Evolutionary conservation across 2,888 invertebrate species (phyloP).

Genomic region (Adelphocoris suturalis): DNA sequence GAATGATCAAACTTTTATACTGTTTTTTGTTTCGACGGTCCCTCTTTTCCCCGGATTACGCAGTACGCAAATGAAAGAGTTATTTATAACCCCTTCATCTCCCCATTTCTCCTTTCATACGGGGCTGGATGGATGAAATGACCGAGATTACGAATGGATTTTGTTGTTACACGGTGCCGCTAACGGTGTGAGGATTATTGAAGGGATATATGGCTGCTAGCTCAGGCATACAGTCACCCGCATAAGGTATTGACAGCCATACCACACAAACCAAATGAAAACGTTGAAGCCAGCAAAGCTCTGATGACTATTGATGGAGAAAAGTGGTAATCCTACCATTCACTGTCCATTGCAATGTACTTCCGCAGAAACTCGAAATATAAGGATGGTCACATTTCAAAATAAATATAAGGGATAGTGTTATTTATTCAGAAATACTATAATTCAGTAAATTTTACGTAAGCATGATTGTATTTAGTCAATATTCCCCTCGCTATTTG

Average conservation of each 20-base stretch:
- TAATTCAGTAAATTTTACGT: too few relatives aligned
- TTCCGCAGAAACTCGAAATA: too few relatives aligned
- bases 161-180: background rate
- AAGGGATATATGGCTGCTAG: background rate
- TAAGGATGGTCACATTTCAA: too few relatives aligned
- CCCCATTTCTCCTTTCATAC: conserved; percentile 4
- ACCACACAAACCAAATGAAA: background rate
- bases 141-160: conserved; percentile 35
- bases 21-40: background rate
- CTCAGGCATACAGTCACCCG: background rate
- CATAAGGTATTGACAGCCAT: background rate
- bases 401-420: too few relatives aligned
- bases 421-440: too few relatives aligned
- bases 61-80: conserved; percentile 39
- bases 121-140: conserved; percentile 12
- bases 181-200: background rate
- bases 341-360: too few relatives aligned
- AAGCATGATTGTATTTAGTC: too few relatives aligned
- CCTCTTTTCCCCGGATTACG: background rate
- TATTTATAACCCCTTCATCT: conserved; percentile 39
- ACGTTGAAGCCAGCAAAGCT: background rate
- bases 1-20: background rate
- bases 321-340: background rate
- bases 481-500: too few relatives aligned
- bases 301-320: background rate